Evolutionary conservation across 2,797 vertebrate genomes (phyloP).

Genomic region (Acanthis flammea): DNA sequence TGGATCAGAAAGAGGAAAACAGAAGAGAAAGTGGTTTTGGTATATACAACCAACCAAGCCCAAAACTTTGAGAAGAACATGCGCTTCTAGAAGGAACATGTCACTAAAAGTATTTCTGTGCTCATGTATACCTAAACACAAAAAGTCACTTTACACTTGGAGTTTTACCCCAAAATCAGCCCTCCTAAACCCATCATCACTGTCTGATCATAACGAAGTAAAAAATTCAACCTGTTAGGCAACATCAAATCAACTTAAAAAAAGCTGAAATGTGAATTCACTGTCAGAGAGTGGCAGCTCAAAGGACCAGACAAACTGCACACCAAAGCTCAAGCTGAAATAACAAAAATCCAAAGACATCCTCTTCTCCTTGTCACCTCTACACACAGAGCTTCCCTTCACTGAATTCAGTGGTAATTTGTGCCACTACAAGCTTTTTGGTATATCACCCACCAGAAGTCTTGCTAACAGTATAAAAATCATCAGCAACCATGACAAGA

Average conservation of each 20-base stretch:
- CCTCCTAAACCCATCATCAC: not conserved
- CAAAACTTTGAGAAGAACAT: not conserved
- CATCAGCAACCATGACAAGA: not conserved
- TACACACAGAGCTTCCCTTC: not conserved
- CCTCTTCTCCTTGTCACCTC: not conserved
- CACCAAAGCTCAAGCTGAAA: not conserved
- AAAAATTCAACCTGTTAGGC: not conserved
- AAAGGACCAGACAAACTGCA: not conserved
- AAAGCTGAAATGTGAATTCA: not conserved
- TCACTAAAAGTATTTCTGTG: not conserved
- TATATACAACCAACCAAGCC: not conserved
- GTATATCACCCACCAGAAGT: not conserved
- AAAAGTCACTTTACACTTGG: not conserved
- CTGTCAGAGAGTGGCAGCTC: not conserved
- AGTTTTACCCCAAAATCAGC: not conserved
- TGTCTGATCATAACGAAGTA: not conserved
- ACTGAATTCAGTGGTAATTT: not conserved
- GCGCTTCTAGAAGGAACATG: not conserved
- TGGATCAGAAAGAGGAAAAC: constrained; percentile 27
- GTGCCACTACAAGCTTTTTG: not conserved
- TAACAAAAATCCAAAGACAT: not conserved
- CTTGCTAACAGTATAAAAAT: not conserved
- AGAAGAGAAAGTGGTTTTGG: not conserved
- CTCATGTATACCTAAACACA: not conserved
- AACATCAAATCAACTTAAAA: not conserved